Evolutionary conservation across 1,140 invertebrate species (phyloP), one percentile per base, ranked within the genome.

Genomic region (Panagrolaimus sp.): DNA sequence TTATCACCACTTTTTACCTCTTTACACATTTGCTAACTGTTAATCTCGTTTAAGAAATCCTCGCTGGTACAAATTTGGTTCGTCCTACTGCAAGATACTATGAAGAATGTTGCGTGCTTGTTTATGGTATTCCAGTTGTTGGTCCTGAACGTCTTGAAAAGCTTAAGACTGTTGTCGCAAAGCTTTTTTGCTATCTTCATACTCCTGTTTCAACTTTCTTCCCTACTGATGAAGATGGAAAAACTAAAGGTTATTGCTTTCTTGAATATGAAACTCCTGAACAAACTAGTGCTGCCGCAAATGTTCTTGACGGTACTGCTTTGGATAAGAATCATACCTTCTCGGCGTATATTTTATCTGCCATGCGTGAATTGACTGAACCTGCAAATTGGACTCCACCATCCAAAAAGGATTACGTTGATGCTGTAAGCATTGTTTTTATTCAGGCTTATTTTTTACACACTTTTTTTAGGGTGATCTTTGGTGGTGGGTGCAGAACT

Each of bases 281-380:
- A 15, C 38, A 47, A 28, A 78, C 80, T n/a, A 69, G 76, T 32
- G 64, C 68, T 48, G 69, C 72, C 10, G 90, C 94, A 0, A 90
- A 90, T 80, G 85, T 88, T 38, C 88, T 90, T 24, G 93, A 98
- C 85, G 93, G 94, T 77, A 91, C 94, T 84, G 94, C 94, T 83
- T 88, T 99, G 76, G 96, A 99, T 85, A 98, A 97, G 82, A 88
- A 90, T 63, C 94, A 98, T 79, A 95, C 91, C 12, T 95, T 99
- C 84, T 88, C 90, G 81, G 91, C 97, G 1, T 97, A 97, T 85
- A 86, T 95, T 9, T 95, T 98, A 80, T 93, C 91, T 3, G 94
- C 98, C 84, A 96, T 97, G 85, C 90, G 93, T 71, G 95, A 93
- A 88, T 91, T 85, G 87, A 88, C 91, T 73, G 92, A 96, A 71